Evolutionary conservation across 2,888 invertebrate species (phyloP).

Genomic region (Apamea anceps): DNA sequence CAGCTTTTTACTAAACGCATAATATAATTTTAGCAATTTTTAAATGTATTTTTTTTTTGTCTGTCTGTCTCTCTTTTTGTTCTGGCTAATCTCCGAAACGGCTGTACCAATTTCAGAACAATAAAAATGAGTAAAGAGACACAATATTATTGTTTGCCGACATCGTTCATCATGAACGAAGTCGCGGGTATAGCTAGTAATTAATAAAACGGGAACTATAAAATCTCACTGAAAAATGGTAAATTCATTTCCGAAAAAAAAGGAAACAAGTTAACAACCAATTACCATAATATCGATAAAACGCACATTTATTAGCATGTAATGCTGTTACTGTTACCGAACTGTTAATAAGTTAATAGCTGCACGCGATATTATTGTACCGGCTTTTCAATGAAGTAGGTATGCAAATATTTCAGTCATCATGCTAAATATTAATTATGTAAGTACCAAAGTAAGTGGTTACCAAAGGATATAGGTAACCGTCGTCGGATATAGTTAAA

Average conservation of each 20-base stretch:
- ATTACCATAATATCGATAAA: slow-evolving; percentile 10
- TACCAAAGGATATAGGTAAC: background rate
- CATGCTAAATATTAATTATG: background rate
- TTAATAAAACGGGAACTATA: slow-evolving; percentile 1
- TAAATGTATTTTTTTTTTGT: too few species aligned
- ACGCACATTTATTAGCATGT: slow-evolving; percentile 5
- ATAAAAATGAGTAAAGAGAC: too few species aligned
- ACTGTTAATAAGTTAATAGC: slow-evolving; percentile 19
- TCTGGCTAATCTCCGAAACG: too few species aligned
- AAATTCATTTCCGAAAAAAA: slow-evolving; percentile 23
- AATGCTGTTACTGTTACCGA: slow-evolving; percentile 11
- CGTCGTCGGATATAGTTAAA: background rate
- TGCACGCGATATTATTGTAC: slow-evolving; percentile 11
- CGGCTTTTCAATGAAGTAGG: slow-evolving; percentile 8
- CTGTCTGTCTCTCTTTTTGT: too few species aligned
- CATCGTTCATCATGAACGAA: too few species aligned
- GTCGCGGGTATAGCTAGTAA: background rate
- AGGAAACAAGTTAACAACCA: slow-evolving; percentile 11
- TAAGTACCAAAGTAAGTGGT: too few species aligned
- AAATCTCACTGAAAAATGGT: background rate
- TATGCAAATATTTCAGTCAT: background rate
- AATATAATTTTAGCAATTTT: too few species aligned
- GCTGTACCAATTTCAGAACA: too few species aligned
- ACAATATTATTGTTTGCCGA: too few species aligned
- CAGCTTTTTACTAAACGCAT: too few species aligned